phyloP scores from a whole-genome alignment of 2,113 vertebrate species.

The Poicephalus meyeri region DNA sequence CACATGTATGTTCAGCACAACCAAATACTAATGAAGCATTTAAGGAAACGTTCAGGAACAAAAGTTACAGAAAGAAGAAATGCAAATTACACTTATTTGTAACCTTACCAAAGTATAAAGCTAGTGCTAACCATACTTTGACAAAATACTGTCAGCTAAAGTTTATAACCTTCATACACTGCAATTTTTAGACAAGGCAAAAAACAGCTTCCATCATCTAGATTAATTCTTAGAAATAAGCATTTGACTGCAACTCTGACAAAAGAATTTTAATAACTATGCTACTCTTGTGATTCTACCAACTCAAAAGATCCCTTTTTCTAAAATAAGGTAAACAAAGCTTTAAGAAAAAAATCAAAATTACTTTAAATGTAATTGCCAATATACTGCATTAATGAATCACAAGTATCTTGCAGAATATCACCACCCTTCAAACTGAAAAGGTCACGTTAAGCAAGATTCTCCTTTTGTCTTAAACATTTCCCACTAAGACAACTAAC shows the following conservation, averaged over 20 bases:
- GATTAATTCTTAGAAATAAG: not conserved
- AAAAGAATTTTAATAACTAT: not conserved
- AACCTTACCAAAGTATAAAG: not conserved
- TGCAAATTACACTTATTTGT: not conserved
- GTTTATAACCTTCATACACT: not conserved
- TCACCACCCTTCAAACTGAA: not conserved
- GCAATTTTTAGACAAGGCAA: not conserved
- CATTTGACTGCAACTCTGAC: not conserved
- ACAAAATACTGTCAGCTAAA: not conserved
- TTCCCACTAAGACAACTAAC: not conserved
- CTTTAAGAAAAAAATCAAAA: not conserved
- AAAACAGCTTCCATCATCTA: not conserved
- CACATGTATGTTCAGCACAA: not conserved
- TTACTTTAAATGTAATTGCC: not conserved
- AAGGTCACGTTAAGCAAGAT: not conserved
- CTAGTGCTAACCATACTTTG: not conserved
- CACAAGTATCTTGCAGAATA: not conserved
- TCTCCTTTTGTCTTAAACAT: not conserved
- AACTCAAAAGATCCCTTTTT: not conserved
- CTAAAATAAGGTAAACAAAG: not conserved
- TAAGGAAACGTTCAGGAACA: not conserved
- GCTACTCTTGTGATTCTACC: not conserved
- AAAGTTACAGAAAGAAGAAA: not conserved
- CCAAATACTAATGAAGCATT: not conserved
- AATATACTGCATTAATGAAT: not conserved